Conservation (phyloP, 2,888 invertebrate genomes). For the Chromoteleia sp. region DNA sequence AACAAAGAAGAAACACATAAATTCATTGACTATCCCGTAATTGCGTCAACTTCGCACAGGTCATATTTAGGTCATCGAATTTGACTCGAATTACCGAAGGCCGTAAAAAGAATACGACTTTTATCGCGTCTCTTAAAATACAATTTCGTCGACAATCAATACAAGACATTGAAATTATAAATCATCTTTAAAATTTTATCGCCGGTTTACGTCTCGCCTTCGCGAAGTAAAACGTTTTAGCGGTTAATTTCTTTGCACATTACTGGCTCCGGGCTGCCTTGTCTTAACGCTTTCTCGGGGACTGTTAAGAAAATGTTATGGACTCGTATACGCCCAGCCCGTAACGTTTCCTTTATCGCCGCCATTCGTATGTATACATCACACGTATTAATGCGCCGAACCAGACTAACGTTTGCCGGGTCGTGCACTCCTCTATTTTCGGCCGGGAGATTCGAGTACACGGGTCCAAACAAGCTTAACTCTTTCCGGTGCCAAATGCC, state of each 20-base stretch:
- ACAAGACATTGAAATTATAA: slow-evolving; percentile 25
- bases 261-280: slow-evolving; percentile 4
- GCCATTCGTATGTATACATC: slow-evolving; percentile 19
- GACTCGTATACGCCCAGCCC: slow-evolving; percentile 12
- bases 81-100: slow-evolving; percentile 4
- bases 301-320: slow-evolving; percentile 30
- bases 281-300: slow-evolving; percentile 12
- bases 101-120: slow-evolving; percentile 21
- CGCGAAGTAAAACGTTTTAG: slow-evolving; percentile 34
- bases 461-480: slow-evolving; percentile 47
- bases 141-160: slow-evolving; percentile 26
- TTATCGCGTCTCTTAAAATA: slow-evolving; percentile 40
- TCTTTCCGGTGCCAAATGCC: slow-evolving; percentile 57
- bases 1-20: neutral
- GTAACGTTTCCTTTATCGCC: slow-evolving; percentile 36
- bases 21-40: neutral
- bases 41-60: slow-evolving; percentile 4
- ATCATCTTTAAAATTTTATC: slow-evolving; percentile 36
- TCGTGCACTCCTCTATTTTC: slow-evolving; percentile 12
- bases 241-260: slow-evolving; percentile 37
- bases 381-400: slow-evolving; percentile 28
- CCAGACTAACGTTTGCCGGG: slow-evolving; percentile 2
- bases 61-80: slow-evolving; percentile 25
- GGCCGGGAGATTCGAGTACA: neutral
- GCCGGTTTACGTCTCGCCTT: slow-evolving; percentile 30